phyloP scores from a whole-genome alignment of 1,140 invertebrate genomes.

The Ceratosolen fusciceps region DNA sequence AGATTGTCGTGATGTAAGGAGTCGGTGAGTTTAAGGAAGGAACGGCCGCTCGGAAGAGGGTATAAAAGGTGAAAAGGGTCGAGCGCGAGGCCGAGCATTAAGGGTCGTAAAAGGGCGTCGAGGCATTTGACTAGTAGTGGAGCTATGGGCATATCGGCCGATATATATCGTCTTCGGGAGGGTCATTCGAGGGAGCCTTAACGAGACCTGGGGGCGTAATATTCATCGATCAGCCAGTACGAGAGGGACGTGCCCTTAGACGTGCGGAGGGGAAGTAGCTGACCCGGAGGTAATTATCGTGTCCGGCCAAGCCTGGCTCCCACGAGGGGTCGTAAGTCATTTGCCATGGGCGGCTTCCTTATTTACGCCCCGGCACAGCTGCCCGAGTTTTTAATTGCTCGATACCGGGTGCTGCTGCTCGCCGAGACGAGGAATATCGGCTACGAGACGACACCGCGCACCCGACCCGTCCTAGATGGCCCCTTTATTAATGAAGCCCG shows the following conservation, averaged over 20 bases:
- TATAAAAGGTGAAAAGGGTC: not conserved
- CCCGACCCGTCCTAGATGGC: no score
- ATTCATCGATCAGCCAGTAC: not conserved
- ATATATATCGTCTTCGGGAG: not conserved
- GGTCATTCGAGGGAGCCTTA: not conserved
- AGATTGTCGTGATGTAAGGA: no score
- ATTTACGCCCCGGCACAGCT: not conserved
- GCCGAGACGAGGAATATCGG: not conserved
- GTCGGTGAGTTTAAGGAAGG: no score
- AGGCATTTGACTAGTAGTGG: not conserved
- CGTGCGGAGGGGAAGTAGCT: not conserved
- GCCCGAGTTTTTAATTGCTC: conserved; percentile 17
- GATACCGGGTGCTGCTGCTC: not conserved
- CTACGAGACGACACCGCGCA: no score
- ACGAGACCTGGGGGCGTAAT: not conserved
- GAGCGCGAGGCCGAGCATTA: not conserved
- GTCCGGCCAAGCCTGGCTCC: conserved; percentile 9
- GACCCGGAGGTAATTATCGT: conserved; percentile 4
- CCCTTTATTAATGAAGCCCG: not conserved
- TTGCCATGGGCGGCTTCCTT: not conserved
- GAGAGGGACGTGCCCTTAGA: not conserved
- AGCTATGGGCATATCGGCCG: not conserved
- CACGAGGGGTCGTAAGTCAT: not conserved
- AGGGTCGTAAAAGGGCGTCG: not conserved
- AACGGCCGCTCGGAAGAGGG: not conserved